Evolutionary conservation across 2,888 invertebrate species (phyloP).

Genomic region (Torymus texanus): DNA sequence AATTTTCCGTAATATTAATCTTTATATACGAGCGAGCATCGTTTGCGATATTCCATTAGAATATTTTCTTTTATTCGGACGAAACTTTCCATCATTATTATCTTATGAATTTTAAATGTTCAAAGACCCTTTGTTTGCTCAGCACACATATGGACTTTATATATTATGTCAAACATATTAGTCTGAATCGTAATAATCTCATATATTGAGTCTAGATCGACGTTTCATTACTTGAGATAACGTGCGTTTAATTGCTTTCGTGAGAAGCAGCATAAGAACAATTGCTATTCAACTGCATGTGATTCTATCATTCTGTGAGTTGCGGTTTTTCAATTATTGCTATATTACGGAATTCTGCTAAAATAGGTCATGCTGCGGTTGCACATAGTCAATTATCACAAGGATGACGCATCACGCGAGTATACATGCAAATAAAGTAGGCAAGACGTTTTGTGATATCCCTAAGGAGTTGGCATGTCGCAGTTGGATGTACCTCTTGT

Average conservation of each 20-base stretch:
- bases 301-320: conserved; percentile 31
- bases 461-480: no score
- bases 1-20: conserved; percentile 11
- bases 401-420: background rate
- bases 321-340: conserved; percentile 44
- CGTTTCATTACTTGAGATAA: conserved; percentile 39
- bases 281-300: conserved; percentile 41
- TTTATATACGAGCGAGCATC: background rate
- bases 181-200: no score
- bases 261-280: conserved; percentile 45
- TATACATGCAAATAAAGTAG: background rate
- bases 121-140: no score
- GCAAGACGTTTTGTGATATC: background rate
- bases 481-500: no score
- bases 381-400: conserved; percentile 14
- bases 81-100: no score
- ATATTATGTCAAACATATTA: no score
- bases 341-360: conserved; percentile 37
- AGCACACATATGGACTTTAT: no score
- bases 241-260: conserved; percentile 48
- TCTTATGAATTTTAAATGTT: no score
- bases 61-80: no score
- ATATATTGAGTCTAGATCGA: conserved; percentile 25
- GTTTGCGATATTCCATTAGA: no score
- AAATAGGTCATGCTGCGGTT: conserved; percentile 30